Conservation (phyloP, 2,888 invertebrate genomes). For the Ormyrus thymus region DNA sequence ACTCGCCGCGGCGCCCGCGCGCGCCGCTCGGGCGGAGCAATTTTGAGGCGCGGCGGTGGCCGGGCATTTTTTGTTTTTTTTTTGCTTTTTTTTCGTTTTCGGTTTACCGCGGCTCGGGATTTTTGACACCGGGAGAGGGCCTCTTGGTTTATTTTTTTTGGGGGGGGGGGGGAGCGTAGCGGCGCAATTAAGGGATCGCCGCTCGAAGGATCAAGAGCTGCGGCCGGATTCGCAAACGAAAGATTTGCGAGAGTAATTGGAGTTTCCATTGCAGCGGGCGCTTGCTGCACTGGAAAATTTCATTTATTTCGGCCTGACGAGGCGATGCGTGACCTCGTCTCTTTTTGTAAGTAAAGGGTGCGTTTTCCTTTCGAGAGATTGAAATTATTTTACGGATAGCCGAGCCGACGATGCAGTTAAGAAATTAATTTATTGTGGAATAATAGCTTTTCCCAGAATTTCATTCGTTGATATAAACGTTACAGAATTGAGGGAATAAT, state of each 20-base stretch:
- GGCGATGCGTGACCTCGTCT: no score
- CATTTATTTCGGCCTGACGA: neutral
- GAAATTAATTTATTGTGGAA: no score
- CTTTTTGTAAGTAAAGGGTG: no score
- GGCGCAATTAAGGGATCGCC: conserved; percentile 22
- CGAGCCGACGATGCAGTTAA: no score
- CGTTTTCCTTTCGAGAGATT: no score
- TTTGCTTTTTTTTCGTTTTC: no score
- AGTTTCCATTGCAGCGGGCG: neutral
- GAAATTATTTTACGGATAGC: no score
- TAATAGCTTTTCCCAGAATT: no score
- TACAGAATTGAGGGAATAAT: no score
- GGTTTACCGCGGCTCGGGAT: neutral
- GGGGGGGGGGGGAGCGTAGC: no score
- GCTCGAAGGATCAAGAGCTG: conserved; percentile 12
- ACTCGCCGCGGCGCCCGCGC: conserved; percentile 12
- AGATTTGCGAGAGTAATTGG: conserved; percentile 17
- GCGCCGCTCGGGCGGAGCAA: conserved; percentile 1
- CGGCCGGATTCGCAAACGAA: conserved; percentile 29
- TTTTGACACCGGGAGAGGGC: neutral
- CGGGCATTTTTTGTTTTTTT: neutral
- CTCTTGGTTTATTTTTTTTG: conserved; percentile 7
- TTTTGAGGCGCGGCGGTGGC: conserved; percentile 24
- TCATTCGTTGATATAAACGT: no score
- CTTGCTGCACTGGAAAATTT: neutral